phyloP scores from a whole-genome alignment of 2,888 invertebrate species.

The Xestia xanthographa region DNA sequence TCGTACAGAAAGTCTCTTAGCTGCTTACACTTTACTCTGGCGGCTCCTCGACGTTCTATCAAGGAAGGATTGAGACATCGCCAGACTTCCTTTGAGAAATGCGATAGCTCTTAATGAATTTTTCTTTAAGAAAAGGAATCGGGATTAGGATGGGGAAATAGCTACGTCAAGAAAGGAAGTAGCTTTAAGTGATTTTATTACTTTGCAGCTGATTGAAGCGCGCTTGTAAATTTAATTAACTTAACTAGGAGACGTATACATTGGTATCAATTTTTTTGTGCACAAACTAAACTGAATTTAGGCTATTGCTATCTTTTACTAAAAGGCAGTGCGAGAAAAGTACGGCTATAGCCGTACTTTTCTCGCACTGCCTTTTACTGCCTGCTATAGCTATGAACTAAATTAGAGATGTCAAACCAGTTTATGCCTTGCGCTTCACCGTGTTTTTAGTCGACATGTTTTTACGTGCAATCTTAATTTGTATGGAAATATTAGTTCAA shows the following conservation, averaged over 20 bases:
- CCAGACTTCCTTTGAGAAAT: conserved; percentile 56
- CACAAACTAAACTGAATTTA: too few relatives aligned
- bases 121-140: conserved; percentile 56
- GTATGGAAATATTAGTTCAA: too few relatives aligned
- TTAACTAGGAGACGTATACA: neutral
- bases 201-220: conserved; percentile 19
- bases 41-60: conserved; percentile 54
- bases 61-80: conserved; percentile 64
- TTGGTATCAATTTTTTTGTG: too few relatives aligned
- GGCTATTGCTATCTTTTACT: too few relatives aligned
- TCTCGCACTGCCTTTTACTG: too few relatives aligned
- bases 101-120: conserved; percentile 64
- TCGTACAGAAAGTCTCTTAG: conserved; percentile 44
- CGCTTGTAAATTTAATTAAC: conserved; percentile 38
- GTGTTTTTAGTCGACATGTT: too few relatives aligned
- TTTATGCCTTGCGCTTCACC: too few relatives aligned
- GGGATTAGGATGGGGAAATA: conserved; percentile 42
- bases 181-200: conserved; percentile 41
- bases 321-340: too few relatives aligned
- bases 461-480: too few relatives aligned
- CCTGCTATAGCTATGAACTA: too few relatives aligned
- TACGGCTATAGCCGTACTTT: too few relatives aligned
- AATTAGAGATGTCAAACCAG: too few relatives aligned
- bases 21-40: conserved; percentile 55
- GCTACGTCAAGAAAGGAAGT: conserved; percentile 25